Evolutionary conservation across 92 coral and sea anemone species (phyloP).

Genomic region (Epizoanthus stellaris): DNA sequence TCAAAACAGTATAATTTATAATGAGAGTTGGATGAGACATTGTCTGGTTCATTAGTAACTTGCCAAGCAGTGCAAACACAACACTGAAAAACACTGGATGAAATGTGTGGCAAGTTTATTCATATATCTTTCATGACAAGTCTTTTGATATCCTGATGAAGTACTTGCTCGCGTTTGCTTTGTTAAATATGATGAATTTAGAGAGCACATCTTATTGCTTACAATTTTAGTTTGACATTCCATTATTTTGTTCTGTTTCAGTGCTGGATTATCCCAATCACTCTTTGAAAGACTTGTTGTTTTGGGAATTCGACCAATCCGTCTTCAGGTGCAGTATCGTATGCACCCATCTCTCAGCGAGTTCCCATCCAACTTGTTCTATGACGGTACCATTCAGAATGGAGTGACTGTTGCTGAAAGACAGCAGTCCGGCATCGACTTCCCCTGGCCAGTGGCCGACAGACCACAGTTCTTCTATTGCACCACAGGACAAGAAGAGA

Average conservation of each 20-base stretch:
- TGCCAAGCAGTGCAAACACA: too few relatives aligned
- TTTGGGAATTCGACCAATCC: conserved; percentile 98
- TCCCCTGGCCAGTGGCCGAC: conserved; percentile 99
- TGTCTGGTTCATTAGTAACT: too few relatives aligned
- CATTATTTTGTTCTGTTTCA: conserved; percentile 11
- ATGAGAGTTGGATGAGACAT: too few relatives aligned
- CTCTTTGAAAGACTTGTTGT: conserved; percentile 99
- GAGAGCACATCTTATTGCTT: too few relatives aligned
- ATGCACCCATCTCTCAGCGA: conserved; percentile 99
- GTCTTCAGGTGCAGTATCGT: conserved; percentile 98
- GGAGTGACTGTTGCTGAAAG: conserved; percentile 98
- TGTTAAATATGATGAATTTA: too few relatives aligned
- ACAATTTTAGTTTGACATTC: background rate
- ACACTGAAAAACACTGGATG: too few relatives aligned
- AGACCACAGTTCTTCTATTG: conserved; percentile 98
- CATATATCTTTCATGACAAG: background rate
- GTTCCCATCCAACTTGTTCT: conserved; percentile 98
- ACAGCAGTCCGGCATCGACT: conserved; percentile 96
- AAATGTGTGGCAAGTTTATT: background rate
- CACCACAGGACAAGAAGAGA: conserved; percentile 99
- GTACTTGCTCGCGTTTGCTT: too few relatives aligned
- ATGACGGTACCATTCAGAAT: conserved; percentile 99
- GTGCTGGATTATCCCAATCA: conserved; percentile 99
- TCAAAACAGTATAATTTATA: too few relatives aligned
- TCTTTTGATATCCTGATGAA: background rate